Base-by-base conservation (phyloP, 2,113 vertebrate species). In the Rhabdornis inornatus region DNA sequence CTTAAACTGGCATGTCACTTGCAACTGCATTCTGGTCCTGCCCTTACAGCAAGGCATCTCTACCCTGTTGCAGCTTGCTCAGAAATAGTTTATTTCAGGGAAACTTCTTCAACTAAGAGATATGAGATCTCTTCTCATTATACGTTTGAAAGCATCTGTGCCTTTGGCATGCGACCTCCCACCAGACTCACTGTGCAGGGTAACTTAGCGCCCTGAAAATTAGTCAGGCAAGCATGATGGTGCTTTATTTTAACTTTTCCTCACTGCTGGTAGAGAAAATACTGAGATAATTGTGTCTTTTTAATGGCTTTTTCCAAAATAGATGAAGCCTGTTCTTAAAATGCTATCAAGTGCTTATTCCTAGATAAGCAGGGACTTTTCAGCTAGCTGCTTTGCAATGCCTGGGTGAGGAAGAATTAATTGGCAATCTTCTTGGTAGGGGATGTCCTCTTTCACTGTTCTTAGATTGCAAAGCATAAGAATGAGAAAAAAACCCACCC, bases 391-490 rank as follows among this genome's bases (percentile, higher is more conserved):
- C 78, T 82, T 79, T 87, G 49, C 53, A 42, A 3, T 74, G 50
- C 68, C 42, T 47, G 49, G 5, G 25, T 79, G 61, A 87, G 70
- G 65, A 66, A 37, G 71, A 92, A 83, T 96, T 94, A 94, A 94
- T 96, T 89, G 92, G 52, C 60, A 75, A 11, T 24, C n/a, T 87
- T 37, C 25, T 57, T 85, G 45, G 25, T 76, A 52, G 45, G 33
- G 50, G 61, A 77, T 96, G 50, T 96, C 63, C 28, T 89, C 70
- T 96, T 93, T 95, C 88, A 50, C 23, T 30, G 28, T 74, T 94
- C 83, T 96, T 81, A 60, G 72, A 57, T 97, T 96, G 70, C 92
- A 49, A 20, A 53, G 45, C 42, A 24, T 76, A 72, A 63, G 81
- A 83, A 83, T 17, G 39, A 64, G 85, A 13, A 44, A 68, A 76